Evolutionary conservation across 2,113 vertebrate genomes (phyloP).

Genomic region (Bombycilla garrulus): DNA sequence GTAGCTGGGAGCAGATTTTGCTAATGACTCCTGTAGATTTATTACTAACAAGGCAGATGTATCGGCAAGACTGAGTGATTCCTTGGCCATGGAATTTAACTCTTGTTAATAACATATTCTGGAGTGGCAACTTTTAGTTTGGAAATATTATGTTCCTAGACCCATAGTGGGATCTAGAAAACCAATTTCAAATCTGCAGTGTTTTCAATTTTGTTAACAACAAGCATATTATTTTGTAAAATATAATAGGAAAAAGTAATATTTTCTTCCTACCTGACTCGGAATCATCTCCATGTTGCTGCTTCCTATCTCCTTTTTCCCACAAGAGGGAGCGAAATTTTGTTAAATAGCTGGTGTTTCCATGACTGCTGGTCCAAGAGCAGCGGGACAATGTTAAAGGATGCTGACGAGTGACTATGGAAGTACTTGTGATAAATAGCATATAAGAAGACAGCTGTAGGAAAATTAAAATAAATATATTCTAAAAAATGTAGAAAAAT

Average conservation of each 20-base stretch:
- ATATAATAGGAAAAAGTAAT: background rate
- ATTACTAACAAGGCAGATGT: slow-evolving; percentile 12
- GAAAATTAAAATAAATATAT: background rate
- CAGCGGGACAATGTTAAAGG: background rate
- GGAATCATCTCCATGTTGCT: background rate
- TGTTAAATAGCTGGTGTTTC: background rate
- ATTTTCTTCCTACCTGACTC: background rate
- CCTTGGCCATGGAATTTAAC: slow-evolving; percentile 3
- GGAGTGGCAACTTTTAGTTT: background rate
- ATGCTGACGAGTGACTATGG: background rate
- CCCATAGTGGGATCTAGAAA: background rate
- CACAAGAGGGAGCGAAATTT: background rate
- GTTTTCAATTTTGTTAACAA: background rate
- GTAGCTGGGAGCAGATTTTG: background rate
- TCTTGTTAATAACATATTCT: background rate
- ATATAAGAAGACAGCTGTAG: background rate
- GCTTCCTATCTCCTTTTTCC: background rate
- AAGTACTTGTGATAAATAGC: background rate
- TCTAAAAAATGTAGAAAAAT: background rate
- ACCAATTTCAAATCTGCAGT: background rate
- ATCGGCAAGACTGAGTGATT: background rate
- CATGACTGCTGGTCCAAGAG: background rate
- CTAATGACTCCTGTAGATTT: slow-evolving; percentile 17
- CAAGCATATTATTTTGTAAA: background rate
- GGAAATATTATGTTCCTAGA: background rate